Base-by-base conservation (phyloP, 1,140 invertebrate species). In the Homarus americanus region DNA sequence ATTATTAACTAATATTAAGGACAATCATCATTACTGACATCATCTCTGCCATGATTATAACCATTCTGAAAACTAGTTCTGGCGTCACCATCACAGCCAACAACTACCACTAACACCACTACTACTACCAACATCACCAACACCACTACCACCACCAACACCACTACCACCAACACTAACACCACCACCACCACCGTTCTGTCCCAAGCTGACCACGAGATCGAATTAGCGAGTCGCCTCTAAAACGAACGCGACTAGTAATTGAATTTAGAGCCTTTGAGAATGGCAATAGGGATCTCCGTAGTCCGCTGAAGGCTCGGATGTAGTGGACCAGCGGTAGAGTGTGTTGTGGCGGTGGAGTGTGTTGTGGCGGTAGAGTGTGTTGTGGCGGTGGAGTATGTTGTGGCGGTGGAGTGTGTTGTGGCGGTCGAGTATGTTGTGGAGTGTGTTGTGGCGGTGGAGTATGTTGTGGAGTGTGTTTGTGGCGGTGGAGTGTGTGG, bases 261-360 rank as follows among this genome's bases (percentile, higher is more conserved):
- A 88, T 88, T 88, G 86, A 88, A 88, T 88, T 88, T 88, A 88
- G 86, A 88, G 86, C 86, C 86, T 88, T 88, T 88, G 86, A 88
- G 86, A 88, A 88, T 88, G 86, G 86, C 86, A 88, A 88, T 88
- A 80, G 86, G 86, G 86, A 80, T 88, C 86, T 80, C 38, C 76
- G 86, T 88, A 82, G 86, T 88, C 86, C 76, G 49, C 63, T 88
- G 84, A 73, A 80, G 66, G 86, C 49, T 40, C 34, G 53, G 86
- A 38, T 66, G 85, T 28, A 34, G 85, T 41, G 75, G 73, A 36
- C 15, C 58, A 63, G 15, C 44, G 5, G 58, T 24, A 20, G 58
- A 20, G 58, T 15, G 17, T 10, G 44, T 24, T 28, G 40, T 76
- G 75, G 85, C 32, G 73, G 76, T 78, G 38, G 75, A 79, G 75